phyloP scores from a whole-genome alignment of 2,797 vertebrate genomes.

The Lithobates pipiens region DNA sequence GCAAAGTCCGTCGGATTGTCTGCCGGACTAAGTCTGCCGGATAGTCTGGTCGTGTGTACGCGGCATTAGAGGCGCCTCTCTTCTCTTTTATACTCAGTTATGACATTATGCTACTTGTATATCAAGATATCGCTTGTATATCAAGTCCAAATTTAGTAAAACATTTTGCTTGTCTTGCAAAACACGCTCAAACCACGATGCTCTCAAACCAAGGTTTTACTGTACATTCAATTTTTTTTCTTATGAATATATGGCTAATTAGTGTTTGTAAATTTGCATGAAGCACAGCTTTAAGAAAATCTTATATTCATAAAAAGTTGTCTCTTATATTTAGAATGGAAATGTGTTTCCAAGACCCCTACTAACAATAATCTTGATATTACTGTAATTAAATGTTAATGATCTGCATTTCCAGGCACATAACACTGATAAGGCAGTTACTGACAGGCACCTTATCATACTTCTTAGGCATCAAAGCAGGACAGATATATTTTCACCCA shows the following conservation, averaged over 20 bases:
- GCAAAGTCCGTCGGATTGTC: too few relatives aligned
- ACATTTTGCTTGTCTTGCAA: too few relatives aligned
- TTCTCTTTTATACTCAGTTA: too few relatives aligned
- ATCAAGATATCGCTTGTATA: too few relatives aligned
- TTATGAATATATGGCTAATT: neutral
- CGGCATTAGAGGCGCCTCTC: too few relatives aligned
- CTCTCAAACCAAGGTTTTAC: too few relatives aligned
- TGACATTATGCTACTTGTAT: too few relatives aligned
- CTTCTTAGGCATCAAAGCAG: conserved; percentile 45
- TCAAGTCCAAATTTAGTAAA: too few relatives aligned
- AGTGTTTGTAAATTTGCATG: neutral
- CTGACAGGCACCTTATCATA: conserved; percentile 43
- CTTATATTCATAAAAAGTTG: neutral
- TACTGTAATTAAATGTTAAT: conserved; percentile 61
- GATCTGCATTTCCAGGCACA: conserved; percentile 53
- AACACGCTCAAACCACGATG: too few relatives aligned
- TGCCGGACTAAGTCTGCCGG: too few relatives aligned
- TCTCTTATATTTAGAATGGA: conserved; percentile 9
- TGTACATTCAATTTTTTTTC: too few relatives aligned
- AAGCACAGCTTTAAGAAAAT: neutral
- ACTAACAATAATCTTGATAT: conserved; percentile 43
- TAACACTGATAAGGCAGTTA: conserved; percentile 19
- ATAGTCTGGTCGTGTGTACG: too few relatives aligned
- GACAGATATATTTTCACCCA: conserved; percentile 47
- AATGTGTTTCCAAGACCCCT: conserved; percentile 19